phyloP scores from a whole-genome alignment of 2,797 vertebrate species.

The Coracias cyanogaster region DNA sequence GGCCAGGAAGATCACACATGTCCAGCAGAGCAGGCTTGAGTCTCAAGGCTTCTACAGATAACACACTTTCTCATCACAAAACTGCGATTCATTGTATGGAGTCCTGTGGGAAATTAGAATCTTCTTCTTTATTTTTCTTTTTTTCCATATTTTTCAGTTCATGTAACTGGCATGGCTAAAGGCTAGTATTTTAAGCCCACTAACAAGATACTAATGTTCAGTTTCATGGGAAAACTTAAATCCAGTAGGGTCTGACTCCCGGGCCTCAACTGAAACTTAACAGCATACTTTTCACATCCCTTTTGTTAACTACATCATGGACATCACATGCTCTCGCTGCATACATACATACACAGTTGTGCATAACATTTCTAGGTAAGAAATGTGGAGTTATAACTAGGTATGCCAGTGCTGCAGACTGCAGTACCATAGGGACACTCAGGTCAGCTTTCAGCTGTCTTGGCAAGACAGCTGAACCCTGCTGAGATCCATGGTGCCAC shows the following conservation, averaged over 20 bases:
- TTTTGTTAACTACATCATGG: not conserved
- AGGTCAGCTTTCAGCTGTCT: not conserved
- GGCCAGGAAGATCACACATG: not conserved
- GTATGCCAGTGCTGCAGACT: not conserved
- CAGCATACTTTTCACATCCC: not conserved
- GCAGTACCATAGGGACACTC: not conserved
- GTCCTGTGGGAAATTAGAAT: not conserved
- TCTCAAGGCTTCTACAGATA: not conserved
- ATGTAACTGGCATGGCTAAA: not conserved
- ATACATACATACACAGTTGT: not conserved
- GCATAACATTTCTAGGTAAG: not conserved
- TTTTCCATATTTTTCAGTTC: not conserved
- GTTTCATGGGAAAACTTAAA: not conserved
- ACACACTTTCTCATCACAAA: not conserved
- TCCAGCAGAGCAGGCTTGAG: not conserved
- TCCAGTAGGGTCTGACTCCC: not conserved
- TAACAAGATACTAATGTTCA: not conserved
- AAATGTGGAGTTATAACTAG: not conserved
- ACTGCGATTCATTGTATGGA: not conserved
- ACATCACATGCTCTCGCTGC: fast-evolving
- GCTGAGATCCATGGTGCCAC: not conserved
- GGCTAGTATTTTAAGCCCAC: not conserved
- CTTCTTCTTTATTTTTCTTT: not conserved
- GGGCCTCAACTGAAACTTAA: not conserved
- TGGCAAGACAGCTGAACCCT: not conserved